Conservation (phyloP, 2,113 vertebrate genomes). For the Albula glossodonta region DNA sequence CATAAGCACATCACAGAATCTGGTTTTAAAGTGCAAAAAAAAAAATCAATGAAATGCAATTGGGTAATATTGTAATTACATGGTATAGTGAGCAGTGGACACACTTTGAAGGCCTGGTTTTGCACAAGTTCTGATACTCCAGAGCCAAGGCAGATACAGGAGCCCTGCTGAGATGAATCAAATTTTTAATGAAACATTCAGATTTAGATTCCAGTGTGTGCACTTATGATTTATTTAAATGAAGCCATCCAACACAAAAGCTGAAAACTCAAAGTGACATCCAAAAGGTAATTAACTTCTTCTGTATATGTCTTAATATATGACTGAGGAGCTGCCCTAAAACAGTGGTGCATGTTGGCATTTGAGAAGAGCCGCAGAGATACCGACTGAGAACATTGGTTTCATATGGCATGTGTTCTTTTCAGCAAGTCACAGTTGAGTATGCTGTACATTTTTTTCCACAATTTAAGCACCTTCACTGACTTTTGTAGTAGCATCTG, state of each 20-base stretch:
- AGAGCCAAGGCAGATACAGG: neutral
- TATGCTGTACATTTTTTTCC: neutral
- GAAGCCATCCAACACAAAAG: neutral
- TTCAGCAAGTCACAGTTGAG: neutral
- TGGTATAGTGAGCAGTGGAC: neutral
- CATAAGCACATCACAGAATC: neutral
- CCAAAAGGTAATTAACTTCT: neutral
- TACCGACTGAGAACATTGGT: neutral
- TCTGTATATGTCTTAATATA: neutral
- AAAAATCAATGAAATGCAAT: neutral
- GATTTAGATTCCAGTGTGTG: neutral
- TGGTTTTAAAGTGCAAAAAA: neutral
- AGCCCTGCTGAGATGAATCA: conserved; percentile 35
- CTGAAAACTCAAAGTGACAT: neutral
- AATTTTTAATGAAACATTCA: neutral
- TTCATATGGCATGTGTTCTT: neutral
- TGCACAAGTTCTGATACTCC: conserved; percentile 18
- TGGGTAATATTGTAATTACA: neutral
- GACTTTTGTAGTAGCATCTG: conserved; percentile 6
- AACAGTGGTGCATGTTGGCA: neutral
- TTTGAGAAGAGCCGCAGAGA: neutral
- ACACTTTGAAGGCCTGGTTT: neutral
- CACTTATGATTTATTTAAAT: neutral
- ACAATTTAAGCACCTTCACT: neutral
- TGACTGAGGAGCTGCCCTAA: neutral